Conservation (phyloP, 2,113 vertebrate species). For the Lates calcarifer region DNA sequence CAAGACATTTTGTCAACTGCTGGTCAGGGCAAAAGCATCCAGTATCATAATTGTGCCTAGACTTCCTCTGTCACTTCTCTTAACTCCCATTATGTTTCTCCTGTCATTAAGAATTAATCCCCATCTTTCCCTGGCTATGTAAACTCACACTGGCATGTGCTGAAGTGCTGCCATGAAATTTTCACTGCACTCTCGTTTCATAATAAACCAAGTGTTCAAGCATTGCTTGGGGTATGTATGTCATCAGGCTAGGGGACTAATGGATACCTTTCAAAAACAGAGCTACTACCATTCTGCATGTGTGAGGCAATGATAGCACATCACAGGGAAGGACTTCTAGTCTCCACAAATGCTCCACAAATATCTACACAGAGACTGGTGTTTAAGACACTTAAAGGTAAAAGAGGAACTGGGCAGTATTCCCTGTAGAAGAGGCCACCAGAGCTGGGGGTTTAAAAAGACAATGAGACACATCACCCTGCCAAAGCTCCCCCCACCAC, state of each 20-base stretch:
- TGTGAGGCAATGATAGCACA: neutral
- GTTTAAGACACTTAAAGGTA: neutral
- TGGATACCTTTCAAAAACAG: neutral
- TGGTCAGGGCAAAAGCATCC: neutral
- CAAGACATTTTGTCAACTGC: neutral
- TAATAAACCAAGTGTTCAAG: neutral
- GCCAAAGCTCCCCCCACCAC: neutral
- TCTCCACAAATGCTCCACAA: neutral
- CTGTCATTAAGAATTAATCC: slow-evolving; percentile 19
- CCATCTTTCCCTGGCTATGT: slow-evolving; percentile 31
- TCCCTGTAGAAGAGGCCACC: neutral
- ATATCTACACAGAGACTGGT: neutral
- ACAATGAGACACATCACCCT: slow-evolving; percentile 1
- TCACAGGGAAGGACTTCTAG: neutral
- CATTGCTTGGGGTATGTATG: neutral
- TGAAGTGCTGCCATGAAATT: slow-evolving; percentile 27
- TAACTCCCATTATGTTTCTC: slow-evolving; percentile 10
- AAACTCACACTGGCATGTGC: slow-evolving; percentile 35
- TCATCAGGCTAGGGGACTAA: neutral
- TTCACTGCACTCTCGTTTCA: slow-evolving; percentile 23
- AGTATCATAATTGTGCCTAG: neutral
- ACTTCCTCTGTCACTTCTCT: slow-evolving; percentile 11
- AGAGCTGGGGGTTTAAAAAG: slow-evolving; percentile 13
- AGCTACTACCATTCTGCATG: neutral
- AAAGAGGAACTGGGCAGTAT: neutral